Conservation (phyloP, 2,888 invertebrate species). For the Hedychridium roseum region DNA sequence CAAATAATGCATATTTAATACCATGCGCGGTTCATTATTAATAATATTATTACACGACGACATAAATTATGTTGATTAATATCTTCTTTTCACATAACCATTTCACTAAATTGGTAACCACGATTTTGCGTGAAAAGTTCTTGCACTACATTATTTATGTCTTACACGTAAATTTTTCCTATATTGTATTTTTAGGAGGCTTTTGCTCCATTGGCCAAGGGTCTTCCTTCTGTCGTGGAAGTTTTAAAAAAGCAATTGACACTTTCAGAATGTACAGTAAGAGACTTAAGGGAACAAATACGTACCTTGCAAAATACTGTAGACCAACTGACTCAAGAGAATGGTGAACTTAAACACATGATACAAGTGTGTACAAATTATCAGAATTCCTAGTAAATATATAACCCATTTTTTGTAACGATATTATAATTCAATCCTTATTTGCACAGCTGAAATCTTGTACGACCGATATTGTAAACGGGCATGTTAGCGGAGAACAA, state of each 20-base stretch:
- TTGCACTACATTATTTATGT: constrained; percentile 7
- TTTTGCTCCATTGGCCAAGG: constrained; percentile 51
- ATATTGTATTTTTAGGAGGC: constrained; percentile 46
- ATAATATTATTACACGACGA: background rate
- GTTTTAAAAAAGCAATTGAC: constrained; percentile 69
- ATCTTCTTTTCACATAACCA: background rate
- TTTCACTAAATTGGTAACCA: constrained; percentile 14
- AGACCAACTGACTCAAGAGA: constrained; percentile 81
- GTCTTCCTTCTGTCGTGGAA: constrained; percentile 59
- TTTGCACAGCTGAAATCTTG: constrained; percentile 29
- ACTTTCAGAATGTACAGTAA: constrained; percentile 72
- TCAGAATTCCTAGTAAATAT: too few species aligned
- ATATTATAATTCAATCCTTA: too few species aligned
- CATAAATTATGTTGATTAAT: background rate
- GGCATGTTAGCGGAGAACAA: constrained; percentile 62
- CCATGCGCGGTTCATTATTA: background rate
- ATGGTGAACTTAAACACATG: constrained; percentile 75
- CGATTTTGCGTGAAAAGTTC: constrained; percentile 23
- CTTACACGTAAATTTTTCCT: background rate
- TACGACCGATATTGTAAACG: constrained; percentile 46
- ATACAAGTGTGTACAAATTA: constrained; percentile 48
- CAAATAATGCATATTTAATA: constrained; percentile 20
- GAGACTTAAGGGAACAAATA: constrained; percentile 72
- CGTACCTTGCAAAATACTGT: constrained; percentile 73
- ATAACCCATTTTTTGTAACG: too few species aligned